These are phyloP conservation scores for Stigmatopora argus DNA, from an alignment of 2,113 vertebrate genomes.

Conservation along the genomic window DNA sequence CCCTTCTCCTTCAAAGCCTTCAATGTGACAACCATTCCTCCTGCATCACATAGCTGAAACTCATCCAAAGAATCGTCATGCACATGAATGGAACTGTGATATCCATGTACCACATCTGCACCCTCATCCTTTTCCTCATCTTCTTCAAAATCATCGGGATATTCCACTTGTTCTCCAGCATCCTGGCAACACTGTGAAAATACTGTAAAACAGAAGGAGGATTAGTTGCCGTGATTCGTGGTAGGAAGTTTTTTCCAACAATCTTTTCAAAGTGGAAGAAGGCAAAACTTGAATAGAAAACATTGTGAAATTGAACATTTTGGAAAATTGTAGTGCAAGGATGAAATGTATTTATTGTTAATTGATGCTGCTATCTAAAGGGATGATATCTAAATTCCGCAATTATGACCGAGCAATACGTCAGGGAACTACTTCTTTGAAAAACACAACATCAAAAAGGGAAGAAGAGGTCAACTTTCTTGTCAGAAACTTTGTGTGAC, in stretches of 20 bases:
- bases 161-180: conserved; percentile 49
- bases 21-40: conserved; percentile 52
- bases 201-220: not conserved
- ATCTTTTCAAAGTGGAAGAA: not conserved
- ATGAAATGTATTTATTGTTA: not conserved
- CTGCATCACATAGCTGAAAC: conserved; percentile 51
- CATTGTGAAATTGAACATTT: too few relatives aligned
- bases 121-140: conserved; percentile 50
- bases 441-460: too few relatives aligned
- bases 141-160: conserved; percentile 76
- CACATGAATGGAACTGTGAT: conserved; percentile 30
- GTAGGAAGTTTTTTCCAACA: not conserved
- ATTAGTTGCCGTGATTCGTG: not conserved
- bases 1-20: conserved; percentile 59
- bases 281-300: not conserved
- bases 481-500: not conserved
- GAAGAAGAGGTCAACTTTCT: not conserved
- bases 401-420: not conserved
- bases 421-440: not conserved
- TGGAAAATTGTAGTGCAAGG: too few relatives aligned
- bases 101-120: conserved; percentile 44
- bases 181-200: conserved; percentile 24
- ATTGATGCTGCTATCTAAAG: not conserved
- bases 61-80: conserved; percentile 49
- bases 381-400: not conserved